Evolutionary conservation across 1,140 invertebrate genomes (phyloP).

Genomic region (Physella acuta): DNA sequence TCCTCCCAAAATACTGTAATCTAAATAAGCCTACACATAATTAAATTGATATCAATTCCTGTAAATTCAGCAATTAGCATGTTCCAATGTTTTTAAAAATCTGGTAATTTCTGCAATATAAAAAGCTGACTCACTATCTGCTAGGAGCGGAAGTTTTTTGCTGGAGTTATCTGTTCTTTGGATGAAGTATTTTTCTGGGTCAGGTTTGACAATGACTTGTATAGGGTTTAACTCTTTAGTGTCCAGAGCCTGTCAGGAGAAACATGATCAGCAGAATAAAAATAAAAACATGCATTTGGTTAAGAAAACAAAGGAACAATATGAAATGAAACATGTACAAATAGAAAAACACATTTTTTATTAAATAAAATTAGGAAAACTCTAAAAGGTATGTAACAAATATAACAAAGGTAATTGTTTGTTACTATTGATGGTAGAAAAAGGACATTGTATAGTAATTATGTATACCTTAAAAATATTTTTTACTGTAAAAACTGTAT

Average conservation of each 20-base stretch:
- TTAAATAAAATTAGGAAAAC: not conserved
- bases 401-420: not conserved
- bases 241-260: conserved; percentile 44
- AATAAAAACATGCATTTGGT: not conserved
- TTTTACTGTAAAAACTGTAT: too few species aligned
- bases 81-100: too few species aligned
- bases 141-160: conserved; percentile 44
- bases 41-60: too few species aligned
- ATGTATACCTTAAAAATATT: too few species aligned
- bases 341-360: not conserved
- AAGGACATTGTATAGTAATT: too few species aligned
- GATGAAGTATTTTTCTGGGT: conserved; percentile 51
- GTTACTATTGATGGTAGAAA: not conserved
- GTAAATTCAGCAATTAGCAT: too few species aligned
- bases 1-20: too few species aligned
- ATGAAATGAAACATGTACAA: not conserved
- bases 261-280: not conserved
- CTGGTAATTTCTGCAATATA: too few species aligned
- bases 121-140: conserved; percentile 51
- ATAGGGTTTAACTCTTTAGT: conserved; percentile 41
- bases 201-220: conserved; percentile 45
- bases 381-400: not conserved
- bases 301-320: not conserved
- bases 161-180: conserved; percentile 30
- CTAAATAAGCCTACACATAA: too few species aligned